Conservation (phyloP, 2,888 invertebrate species). For the Apodemia hepburni region DNA sequence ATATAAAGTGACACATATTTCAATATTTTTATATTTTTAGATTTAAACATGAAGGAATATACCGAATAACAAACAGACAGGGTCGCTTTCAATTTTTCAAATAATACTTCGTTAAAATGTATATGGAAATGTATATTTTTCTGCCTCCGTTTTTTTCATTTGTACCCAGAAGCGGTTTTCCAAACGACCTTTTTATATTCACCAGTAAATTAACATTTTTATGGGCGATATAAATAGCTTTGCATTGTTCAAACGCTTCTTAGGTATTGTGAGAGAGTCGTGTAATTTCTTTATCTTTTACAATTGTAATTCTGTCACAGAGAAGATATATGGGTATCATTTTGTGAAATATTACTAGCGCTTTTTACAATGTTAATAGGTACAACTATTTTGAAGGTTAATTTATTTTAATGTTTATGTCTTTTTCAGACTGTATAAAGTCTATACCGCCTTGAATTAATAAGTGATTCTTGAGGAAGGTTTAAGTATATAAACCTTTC, state of each 20-base stretch:
- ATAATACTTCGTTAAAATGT: neutral
- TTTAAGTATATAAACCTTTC: too few species aligned
- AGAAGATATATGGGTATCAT: neutral
- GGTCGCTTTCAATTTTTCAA: too few species aligned
- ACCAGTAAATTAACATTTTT: conserved; percentile 7
- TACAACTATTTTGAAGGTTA: too few species aligned
- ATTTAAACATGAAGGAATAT: too few species aligned
- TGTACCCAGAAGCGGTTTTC: neutral
- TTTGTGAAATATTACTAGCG: neutral
- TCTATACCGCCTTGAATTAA: too few species aligned
- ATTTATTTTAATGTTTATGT: too few species aligned
- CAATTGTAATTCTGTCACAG: neutral
- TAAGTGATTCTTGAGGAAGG: too few species aligned
- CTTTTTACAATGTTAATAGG: neutral
- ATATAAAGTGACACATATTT: too few species aligned
- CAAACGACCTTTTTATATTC: conserved; percentile 11
- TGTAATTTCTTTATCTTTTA: conserved; percentile 5
- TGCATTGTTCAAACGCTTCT: conserved; percentile 8
- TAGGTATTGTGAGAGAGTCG: neutral
- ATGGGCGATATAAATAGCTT: conserved; percentile 11
- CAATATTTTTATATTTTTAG: too few species aligned
- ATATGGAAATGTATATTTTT: neutral
- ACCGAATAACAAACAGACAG: too few species aligned
- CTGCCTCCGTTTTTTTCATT: neutral
- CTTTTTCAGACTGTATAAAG: too few species aligned